Conservation (phyloP, 35 echinoderm and acorn worm genomes). For the Patiria miniata region DNA sequence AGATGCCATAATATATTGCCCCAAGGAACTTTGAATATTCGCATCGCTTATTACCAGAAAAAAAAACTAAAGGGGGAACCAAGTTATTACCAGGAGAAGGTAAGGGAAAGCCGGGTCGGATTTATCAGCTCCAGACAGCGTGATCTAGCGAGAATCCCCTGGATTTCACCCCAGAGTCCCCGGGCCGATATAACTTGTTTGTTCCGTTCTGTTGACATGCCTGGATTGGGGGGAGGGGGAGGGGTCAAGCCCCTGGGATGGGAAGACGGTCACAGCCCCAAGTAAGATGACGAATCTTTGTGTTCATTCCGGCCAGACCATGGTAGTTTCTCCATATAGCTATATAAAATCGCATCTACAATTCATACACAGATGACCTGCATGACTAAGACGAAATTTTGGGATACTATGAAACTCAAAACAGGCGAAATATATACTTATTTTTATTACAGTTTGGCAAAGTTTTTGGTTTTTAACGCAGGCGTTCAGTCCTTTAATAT, state of each 20-base stretch:
- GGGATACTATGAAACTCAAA: background rate
- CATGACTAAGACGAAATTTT: background rate
- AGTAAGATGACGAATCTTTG: background rate
- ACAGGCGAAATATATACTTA: background rate
- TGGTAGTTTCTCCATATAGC: background rate
- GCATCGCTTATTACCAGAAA: too few relatives aligned
- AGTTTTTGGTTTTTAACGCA: too few relatives aligned
- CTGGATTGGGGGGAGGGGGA: conserved; percentile 15
- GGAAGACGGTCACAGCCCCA: background rate
- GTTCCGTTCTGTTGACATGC: conserved; percentile 17
- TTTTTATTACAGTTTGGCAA: too few relatives aligned
- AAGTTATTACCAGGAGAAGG: too few relatives aligned
- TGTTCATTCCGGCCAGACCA: background rate
- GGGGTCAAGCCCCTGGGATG: conserved; percentile 1
- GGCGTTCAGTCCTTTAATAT: too few relatives aligned
- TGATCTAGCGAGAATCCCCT: too few relatives aligned
- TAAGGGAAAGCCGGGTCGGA: too few relatives aligned
- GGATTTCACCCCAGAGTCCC: too few relatives aligned
- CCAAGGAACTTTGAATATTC: too few relatives aligned
- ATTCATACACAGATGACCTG: background rate
- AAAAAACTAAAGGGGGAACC: too few relatives aligned
- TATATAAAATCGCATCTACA: background rate
- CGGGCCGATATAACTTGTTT: background rate
- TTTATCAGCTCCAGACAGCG: too few relatives aligned
- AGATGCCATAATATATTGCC: too few relatives aligned